Evolutionary conservation across 2,888 invertebrate species (phyloP), one percentile per base, ranked within the genome.

Genomic region (Drosophila cognata): DNA sequence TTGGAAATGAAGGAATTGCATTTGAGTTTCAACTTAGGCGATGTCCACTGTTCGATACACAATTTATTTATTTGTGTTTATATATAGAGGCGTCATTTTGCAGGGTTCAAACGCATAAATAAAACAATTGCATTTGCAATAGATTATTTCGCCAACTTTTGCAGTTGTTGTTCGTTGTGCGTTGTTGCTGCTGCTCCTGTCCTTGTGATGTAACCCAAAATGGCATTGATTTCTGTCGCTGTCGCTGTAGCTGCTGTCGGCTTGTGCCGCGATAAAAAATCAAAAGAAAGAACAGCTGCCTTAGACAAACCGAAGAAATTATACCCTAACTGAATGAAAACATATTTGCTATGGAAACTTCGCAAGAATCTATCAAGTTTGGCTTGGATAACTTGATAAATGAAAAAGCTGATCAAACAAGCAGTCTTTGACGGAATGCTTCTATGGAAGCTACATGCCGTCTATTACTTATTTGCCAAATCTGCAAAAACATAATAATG

Each of bases 161-260:
- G 13, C 4, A 8, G 21, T 46, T 46, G 46, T 46, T 46, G 46
- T 46, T 21, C 4, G n/a, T n/a, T n/a, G n/a, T 43, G 13, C 7
- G 53, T 36, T 57, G 51, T 21, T 7, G 46, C 2, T 33, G 35
- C 28, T 63, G 41, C 59, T 64, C 70, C 53, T 71, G 77, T 68
- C 69, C 57, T 66, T 79, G 74, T 75, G 77, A 68, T 85, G 83
- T 85, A 82, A 85, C 73, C 67, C 55, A 78, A 82, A 88, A 82
- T 73, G 85, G 60, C 58, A 74, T 73, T 71, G 72, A 76, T 76
- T 76, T 65, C 61, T 68, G 75, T 60, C 71, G 61, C 50, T 33
- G 29, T 21, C 31, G 48, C 16, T 25, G 41, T 55, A 51, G 51
- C 48, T 33, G 60, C 61, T 55, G 79, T 73, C 73, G 64, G 83